Percentiles rank a stretch among this genome's conserved stretches.
phyloP scores from a whole-genome alignment of 64 coral and sea anemone species.

The Exaiptasia diaphana region DNA sequence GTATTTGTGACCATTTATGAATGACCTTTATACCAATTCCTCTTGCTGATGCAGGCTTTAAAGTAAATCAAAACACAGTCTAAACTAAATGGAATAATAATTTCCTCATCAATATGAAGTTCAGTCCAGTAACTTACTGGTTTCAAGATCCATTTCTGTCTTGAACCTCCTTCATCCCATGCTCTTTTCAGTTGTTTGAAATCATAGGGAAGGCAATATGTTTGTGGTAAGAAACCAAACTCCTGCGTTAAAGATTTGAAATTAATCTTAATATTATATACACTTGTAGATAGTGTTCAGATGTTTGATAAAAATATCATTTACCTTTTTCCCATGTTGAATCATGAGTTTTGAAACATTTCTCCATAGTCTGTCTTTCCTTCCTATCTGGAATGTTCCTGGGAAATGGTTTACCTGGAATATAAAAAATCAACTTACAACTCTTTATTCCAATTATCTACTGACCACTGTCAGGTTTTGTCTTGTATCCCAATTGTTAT shows the following conservation, averaged over 20 bases:
- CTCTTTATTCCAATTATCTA: no score
- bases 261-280: neutral
- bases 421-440: neutral
- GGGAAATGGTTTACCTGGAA: conserved; percentile 94
- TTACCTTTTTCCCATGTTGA: conserved; percentile 90
- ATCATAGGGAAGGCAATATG: conserved; percentile 88
- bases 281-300: neutral
- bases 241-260: conserved; percentile 64
- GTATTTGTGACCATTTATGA: conserved; percentile 99
- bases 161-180: conserved; percentile 84
- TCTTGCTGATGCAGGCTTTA: conserved; percentile 95
- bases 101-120: neutral
- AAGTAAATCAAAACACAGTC: neutral
- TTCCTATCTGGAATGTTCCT: conserved; percentile 98
- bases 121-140: conserved; percentile 87
- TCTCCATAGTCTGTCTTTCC: conserved; percentile 95
- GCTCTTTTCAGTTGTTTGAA: conserved; percentile 90
- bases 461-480: no score
- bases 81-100: neutral
- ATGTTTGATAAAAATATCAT: neutral
- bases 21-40: conserved; percentile 94
- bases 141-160: conserved; percentile 98
- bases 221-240: conserved; percentile 97
- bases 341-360: conserved; percentile 83
- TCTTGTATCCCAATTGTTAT: no score